Evolutionary conservation across 2,113 vertebrate genomes (phyloP).

Genomic region (Jacana jacana): DNA sequence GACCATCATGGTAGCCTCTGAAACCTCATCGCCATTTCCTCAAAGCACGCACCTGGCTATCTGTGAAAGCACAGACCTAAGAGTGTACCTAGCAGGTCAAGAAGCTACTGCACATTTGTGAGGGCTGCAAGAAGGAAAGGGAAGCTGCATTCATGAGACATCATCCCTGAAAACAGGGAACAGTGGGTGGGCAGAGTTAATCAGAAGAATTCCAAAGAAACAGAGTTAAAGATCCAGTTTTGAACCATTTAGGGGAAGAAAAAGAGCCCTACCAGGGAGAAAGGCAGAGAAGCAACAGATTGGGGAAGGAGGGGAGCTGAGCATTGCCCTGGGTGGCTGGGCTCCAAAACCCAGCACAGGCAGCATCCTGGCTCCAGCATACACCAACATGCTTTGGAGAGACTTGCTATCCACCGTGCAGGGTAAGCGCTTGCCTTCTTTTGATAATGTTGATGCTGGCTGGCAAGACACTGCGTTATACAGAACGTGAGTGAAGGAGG

Average conservation of each 20-base stretch:
- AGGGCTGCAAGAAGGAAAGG: background rate
- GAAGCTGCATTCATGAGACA: background rate
- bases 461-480: background rate
- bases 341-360: background rate
- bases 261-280: background rate
- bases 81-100: background rate
- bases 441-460: background rate
- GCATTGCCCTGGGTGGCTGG: background rate
- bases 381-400: fast-evolving
- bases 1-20: background rate
- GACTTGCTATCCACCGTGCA: fast-evolving
- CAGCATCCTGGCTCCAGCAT: background rate
- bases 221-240: background rate
- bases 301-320: background rate
- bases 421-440: background rate
- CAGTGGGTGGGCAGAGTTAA: background rate
- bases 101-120: background rate
- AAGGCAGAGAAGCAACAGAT: background rate
- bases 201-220: background rate
- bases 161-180: background rate
- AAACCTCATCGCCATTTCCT: background rate
- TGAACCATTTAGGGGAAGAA: background rate
- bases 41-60: background rate
- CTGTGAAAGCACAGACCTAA: fast-evolving
- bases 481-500: background rate